These are phyloP conservation scores for Nesoenas mayeri DNA, from an alignment of 2,113 vertebrate genomes.

Conservation along the genomic window DNA sequence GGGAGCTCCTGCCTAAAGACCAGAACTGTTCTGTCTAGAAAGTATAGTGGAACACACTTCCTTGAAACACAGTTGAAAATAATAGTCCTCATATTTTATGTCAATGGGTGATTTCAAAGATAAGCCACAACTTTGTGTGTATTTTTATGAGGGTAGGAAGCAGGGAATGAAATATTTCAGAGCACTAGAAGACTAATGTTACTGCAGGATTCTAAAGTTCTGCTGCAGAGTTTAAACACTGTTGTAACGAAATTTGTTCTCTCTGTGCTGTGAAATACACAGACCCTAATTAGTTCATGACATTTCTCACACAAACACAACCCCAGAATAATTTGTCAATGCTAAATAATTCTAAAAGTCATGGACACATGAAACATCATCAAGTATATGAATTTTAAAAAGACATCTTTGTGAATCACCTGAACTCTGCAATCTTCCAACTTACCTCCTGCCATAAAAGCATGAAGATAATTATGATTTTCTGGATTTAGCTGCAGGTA, in stretches of 20 bases:
- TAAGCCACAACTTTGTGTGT: conserved; percentile 25
- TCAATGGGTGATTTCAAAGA: conserved; percentile 61
- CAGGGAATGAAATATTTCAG: conserved; percentile 32
- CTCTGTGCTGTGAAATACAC: not conserved
- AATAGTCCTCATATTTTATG: conserved; percentile 48
- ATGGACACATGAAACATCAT: not conserved
- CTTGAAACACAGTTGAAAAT: conserved; percentile 48
- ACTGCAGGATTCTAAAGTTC: not conserved
- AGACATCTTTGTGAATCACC: not conserved
- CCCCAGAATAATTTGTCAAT: not conserved
- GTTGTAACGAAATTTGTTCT: not conserved
- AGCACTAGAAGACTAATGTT: conserved; percentile 25
- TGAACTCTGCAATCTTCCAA: not conserved
- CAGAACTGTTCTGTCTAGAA: conserved; percentile 2
- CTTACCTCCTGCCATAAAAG: not conserved
- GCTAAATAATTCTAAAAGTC: not conserved
- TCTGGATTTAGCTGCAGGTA: not conserved
- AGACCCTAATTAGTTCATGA: not conserved
- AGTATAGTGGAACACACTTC: conserved; percentile 25
- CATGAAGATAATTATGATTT: not conserved
- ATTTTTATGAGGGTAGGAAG: conserved; percentile 46
- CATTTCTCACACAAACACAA: not conserved
- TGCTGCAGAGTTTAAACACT: not conserved
- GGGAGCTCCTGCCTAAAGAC: not conserved
- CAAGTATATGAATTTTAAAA: not conserved